phyloP scores from a whole-genome alignment of 2,113 vertebrate species.

The Raja brachyura region DNA sequence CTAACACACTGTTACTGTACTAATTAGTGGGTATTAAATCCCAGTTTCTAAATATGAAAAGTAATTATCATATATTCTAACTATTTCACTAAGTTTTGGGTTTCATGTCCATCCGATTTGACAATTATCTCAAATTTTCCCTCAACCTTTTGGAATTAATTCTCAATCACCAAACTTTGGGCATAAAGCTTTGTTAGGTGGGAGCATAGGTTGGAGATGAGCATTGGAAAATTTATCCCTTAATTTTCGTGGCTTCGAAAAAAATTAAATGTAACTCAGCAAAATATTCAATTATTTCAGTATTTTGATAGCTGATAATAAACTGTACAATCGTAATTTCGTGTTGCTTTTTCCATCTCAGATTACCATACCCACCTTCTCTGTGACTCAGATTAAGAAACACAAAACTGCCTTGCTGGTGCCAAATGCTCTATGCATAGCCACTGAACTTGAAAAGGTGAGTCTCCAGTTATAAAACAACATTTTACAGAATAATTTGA shows the following conservation, averaged over 20 bases:
- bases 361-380: conserved; percentile 82
- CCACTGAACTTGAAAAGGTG: conserved; percentile 75
- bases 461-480: conserved; percentile 42
- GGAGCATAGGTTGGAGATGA: neutral
- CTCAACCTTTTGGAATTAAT: too few species aligned
- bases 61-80: too few species aligned
- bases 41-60: neutral
- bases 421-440: conserved; percentile 84
- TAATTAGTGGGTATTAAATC: neutral
- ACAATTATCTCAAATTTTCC: neutral
- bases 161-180: neutral
- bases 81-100: neutral
- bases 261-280: neutral
- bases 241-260: too few species aligned
- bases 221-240: neutral
- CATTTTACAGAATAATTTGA: neutral
- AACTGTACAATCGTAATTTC: neutral
- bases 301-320: neutral
- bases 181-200: neutral
- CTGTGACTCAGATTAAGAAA: conserved; percentile 82
- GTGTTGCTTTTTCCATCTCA: conserved; percentile 49
- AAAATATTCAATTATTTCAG: neutral
- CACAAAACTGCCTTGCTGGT: conserved; percentile 89
- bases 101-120: neutral
- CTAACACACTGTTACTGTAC: neutral